These are phyloP conservation scores for Apocheima hispidaria DNA, from an alignment of 2,888 invertebrate genomes.

Conservation along the genomic window DNA sequence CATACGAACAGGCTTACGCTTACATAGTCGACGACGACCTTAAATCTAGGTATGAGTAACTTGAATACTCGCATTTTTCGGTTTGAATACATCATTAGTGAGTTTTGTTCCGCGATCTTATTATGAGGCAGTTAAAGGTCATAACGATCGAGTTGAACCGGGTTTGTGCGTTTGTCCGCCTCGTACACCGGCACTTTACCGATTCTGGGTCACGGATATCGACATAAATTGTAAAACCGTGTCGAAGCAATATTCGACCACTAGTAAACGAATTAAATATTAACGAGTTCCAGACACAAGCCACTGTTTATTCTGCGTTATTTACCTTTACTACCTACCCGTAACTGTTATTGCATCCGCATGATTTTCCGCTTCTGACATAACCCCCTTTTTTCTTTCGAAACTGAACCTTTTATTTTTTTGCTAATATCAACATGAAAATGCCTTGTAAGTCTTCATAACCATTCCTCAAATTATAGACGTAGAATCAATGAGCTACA, in stretches of 20 bases:
- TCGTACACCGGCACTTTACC: constrained; percentile 26
- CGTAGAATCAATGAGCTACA: background rate
- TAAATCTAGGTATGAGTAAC: constrained; percentile 74
- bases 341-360: constrained; percentile 3
- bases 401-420: background rate
- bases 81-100: constrained; percentile 32
- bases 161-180: constrained; percentile 44
- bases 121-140: constrained; percentile 48
- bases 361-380: constrained; percentile 5
- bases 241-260: constrained; percentile 14
- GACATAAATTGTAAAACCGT: constrained; percentile 23
- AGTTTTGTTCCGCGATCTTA: constrained; percentile 45
- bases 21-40: constrained; percentile 81
- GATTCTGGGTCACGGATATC: constrained; percentile 42
- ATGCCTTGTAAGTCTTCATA: no score
- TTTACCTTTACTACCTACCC: constrained; percentile 8
- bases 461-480: background rate
- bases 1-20: constrained; percentile 75
- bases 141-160: constrained; percentile 43
- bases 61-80: constrained; percentile 19
- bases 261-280: constrained; percentile 16
- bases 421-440: no score
- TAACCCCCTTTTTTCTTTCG: background rate
- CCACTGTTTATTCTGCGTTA: constrained; percentile 9
- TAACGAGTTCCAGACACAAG: constrained; percentile 8